phyloP scores from a whole-genome alignment of 2,797 vertebrate species.

The Nannoperca australis region DNA sequence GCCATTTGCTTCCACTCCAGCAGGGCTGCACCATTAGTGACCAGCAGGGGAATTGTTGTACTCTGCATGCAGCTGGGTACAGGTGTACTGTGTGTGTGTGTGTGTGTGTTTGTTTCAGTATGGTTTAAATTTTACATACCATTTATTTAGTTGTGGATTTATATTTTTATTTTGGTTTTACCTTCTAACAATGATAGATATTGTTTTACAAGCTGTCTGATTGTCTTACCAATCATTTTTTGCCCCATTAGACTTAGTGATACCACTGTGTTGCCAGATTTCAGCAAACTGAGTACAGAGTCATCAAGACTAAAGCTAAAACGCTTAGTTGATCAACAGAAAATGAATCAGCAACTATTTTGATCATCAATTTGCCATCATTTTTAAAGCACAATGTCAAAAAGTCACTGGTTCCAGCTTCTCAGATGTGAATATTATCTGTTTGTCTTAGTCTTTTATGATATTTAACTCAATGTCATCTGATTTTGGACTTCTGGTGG shows the following conservation, averaged over 20 bases:
- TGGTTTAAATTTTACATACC: background rate
- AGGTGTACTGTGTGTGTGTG: constrained; percentile 43
- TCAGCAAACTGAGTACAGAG: background rate
- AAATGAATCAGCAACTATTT: background rate
- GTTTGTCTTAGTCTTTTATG: background rate
- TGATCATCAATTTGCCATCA: background rate
- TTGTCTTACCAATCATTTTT: background rate
- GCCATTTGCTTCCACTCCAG: constrained; percentile 64
- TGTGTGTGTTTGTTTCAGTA: constrained; percentile 1
- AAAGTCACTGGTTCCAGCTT: background rate
- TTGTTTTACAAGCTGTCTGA: background rate
- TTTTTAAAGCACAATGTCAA: background rate
- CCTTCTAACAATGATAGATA: background rate
- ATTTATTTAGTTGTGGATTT: background rate
- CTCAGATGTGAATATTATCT: background rate
- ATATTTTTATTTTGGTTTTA: background rate
- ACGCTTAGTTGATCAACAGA: background rate
- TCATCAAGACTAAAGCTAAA: background rate
- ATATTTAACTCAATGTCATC: background rate
- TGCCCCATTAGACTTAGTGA: background rate
- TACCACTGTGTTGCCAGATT: background rate
- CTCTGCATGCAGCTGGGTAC: constrained; percentile 62
- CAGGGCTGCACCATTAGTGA: constrained; percentile 68
- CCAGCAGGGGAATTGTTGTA: constrained; percentile 70
- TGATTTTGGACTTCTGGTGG: background rate